A percentile compares a stretch with the other conserved stretches of the same genome.
Conservation (phyloP, 2,797 vertebrate genomes). For the Hyperoplus immaculatus region DNA sequence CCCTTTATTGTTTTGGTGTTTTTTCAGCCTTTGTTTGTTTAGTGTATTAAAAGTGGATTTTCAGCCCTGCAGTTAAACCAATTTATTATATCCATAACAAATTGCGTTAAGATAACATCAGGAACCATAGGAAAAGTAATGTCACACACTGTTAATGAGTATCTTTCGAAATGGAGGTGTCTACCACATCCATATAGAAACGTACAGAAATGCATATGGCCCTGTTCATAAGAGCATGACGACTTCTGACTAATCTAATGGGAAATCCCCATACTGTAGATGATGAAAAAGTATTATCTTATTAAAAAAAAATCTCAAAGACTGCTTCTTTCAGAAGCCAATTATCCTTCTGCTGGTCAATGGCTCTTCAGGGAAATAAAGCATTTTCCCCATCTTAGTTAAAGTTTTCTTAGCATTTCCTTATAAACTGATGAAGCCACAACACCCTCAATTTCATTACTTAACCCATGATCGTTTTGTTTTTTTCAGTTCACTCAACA, state of each 20-base stretch:
- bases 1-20: not conserved
- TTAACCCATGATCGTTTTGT: not conserved
- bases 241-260: not conserved
- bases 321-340: not conserved
- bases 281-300: not conserved
- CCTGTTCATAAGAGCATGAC: not conserved
- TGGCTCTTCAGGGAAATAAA: conserved; percentile 17
- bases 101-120: too few relatives aligned
- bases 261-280: not conserved
- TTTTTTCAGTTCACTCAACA: conserved; percentile 10
- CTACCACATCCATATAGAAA: not conserved
- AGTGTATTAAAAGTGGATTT: not conserved
- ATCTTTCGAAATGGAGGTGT: not conserved
- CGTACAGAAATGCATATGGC: not conserved
- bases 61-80: not conserved
- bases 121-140: not conserved
- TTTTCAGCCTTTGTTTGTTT: not conserved
- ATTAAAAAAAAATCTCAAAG: not conserved
- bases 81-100: too few relatives aligned
- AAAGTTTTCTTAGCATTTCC: not conserved
- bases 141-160: not conserved
- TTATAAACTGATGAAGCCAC: not conserved
- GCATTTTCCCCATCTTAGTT: not conserved
- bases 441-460: conserved; percentile 12
- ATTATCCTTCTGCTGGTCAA: conserved; percentile 1